phyloP scores from a whole-genome alignment of 2,797 vertebrate genomes.

The Carcharodon carcharias region DNA sequence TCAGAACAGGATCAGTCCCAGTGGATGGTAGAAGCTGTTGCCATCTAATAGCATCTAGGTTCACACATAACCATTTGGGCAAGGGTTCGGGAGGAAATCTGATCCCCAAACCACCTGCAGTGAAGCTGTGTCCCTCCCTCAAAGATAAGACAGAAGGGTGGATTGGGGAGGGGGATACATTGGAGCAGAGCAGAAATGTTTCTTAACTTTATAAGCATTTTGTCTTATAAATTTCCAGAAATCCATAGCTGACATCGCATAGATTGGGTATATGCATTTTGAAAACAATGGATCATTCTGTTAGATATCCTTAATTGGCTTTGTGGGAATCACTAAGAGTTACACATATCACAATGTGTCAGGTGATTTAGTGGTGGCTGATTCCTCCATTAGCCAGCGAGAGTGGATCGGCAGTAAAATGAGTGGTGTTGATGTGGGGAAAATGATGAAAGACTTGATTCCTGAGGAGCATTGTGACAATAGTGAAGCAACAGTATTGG shows the following conservation, averaged over 20 bases:
- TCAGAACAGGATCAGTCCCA: background rate
- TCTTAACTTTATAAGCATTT: background rate
- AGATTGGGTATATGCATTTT: too few species aligned
- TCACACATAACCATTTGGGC: background rate
- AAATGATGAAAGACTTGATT: constrained; percentile 1
- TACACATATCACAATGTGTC: background rate
- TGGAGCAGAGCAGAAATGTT: background rate
- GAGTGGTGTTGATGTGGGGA: background rate
- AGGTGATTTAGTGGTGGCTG: background rate
- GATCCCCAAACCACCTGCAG: too few species aligned
- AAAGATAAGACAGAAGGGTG: background rate
- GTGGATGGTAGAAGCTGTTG: background rate
- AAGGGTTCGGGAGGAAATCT: background rate
- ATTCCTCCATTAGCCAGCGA: background rate
- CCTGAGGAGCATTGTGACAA: background rate
- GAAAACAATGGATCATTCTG: background rate
- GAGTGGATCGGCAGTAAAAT: background rate
- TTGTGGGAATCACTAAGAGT: background rate
- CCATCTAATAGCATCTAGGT: background rate
- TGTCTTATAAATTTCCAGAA: background rate
- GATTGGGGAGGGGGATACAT: background rate
- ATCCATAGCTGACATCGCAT: background rate
- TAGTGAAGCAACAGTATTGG: background rate
- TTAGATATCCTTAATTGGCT: background rate
- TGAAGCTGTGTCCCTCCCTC: too few species aligned